A percentile compares a stretch with the other conserved stretches of the same genome.
Conservation (phyloP, 2,888 invertebrate species). For the Hypomecis atomaria region DNA sequence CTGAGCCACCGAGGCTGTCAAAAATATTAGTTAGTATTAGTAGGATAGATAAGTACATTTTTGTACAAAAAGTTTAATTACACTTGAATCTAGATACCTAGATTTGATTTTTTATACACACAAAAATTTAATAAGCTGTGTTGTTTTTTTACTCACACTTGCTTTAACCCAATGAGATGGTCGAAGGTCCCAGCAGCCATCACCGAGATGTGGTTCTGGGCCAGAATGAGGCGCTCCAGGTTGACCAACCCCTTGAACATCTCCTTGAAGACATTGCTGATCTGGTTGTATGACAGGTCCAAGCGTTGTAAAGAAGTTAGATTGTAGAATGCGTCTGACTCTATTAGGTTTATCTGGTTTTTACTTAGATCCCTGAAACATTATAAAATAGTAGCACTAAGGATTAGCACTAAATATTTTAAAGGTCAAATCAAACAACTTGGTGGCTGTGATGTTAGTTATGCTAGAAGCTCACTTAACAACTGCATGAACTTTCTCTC, state of each 20-base stretch:
- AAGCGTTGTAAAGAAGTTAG: slow-evolving; percentile 88
- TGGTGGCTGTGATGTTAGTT: too few relatives aligned
- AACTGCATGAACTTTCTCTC: too few relatives aligned
- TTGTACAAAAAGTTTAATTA: too few relatives aligned
- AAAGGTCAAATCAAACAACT: too few relatives aligned
- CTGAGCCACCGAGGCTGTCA: too few relatives aligned
- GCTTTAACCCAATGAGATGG: slow-evolving; percentile 87
- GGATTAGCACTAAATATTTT: too few relatives aligned
- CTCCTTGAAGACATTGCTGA: slow-evolving; percentile 87
- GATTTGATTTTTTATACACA: too few relatives aligned
- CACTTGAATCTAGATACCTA: too few relatives aligned
- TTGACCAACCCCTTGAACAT: slow-evolving; percentile 88
- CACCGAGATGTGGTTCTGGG: slow-evolving; percentile 89
- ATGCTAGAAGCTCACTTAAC: too few relatives aligned
- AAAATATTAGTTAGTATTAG: too few relatives aligned
- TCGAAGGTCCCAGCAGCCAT: slow-evolving; percentile 90
- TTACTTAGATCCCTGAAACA: slow-evolving; percentile 89
- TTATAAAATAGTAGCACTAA: slow-evolving; percentile 19
- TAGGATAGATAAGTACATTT: too few relatives aligned
- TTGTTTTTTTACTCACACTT: slow-evolving; percentile 86
- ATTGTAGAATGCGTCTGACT: slow-evolving; percentile 90
- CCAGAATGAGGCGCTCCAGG: slow-evolving; percentile 88
- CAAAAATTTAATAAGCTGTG: too few relatives aligned
- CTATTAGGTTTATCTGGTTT: slow-evolving; percentile 90
- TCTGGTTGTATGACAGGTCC: slow-evolving; percentile 88